A percentile compares a stretch with the other conserved stretches of the same genome.
Evolutionary conservation across 2,113 vertebrate genomes (phyloP).

Genomic region (Ochotona curzoniae): DNA sequence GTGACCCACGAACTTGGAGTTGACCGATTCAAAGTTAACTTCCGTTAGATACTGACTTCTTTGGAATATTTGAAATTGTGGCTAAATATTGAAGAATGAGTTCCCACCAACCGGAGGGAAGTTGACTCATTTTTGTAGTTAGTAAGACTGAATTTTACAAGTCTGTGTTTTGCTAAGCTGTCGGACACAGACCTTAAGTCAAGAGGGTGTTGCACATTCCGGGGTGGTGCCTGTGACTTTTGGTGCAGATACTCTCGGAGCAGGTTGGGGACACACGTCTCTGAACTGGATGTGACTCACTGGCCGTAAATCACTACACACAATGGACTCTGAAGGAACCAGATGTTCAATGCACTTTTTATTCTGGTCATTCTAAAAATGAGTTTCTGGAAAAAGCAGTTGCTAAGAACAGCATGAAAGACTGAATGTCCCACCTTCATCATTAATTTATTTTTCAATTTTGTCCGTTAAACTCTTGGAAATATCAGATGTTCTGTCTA

Average conservation of each 20-base stretch:
- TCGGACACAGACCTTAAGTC: slow-evolving; percentile 52
- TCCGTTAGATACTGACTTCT: not conserved
- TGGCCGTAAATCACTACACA: slow-evolving; percentile 67
- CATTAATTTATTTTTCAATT: slow-evolving; percentile 36
- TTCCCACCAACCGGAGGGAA: not conserved
- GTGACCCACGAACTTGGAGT: not conserved
- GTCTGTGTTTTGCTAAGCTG: not conserved
- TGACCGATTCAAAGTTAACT: not conserved
- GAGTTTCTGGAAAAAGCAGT: slow-evolving; percentile 26
- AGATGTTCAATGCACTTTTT: slow-evolving; percentile 60
- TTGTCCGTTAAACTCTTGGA: not conserved
- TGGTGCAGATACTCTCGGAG: slow-evolving; percentile 62
- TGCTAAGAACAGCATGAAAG: slow-evolving; percentile 15
- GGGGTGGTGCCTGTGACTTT: slow-evolving; percentile 56
- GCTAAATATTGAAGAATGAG: not conserved
- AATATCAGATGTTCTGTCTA: not conserved
- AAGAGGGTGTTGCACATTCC: slow-evolving; percentile 1
- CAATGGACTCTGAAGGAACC: slow-evolving; percentile 44
- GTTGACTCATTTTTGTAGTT: not conserved
- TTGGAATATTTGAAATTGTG: slow-evolving; percentile 3
- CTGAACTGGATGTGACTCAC: slow-evolving; percentile 39
- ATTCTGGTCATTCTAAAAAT: slow-evolving; percentile 64
- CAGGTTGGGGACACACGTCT: not conserved
- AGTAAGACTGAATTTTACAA: slow-evolving; percentile 47
- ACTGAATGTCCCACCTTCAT: not conserved